These are phyloP conservation scores for Catalaphyllia jardinei DNA, from an alignment of 64 coral and sea anemone species.

Conservation along the genomic window DNA sequence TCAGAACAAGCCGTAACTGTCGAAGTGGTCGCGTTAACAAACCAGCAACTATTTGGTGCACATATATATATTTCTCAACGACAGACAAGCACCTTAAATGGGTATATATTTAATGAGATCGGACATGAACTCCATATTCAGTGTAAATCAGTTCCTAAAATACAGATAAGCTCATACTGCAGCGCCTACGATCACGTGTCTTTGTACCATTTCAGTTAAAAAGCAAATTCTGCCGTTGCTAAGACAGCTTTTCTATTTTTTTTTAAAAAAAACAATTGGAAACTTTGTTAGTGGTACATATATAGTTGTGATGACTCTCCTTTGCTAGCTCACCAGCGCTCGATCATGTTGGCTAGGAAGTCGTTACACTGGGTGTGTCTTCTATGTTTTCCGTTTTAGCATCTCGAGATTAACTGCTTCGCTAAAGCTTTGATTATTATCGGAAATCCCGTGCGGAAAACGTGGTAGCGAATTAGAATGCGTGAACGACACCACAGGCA, in stretches of 20 bases:
- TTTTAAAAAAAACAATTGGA: background rate
- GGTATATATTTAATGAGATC: conserved; percentile 32
- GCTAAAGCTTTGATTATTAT: conserved; percentile 4
- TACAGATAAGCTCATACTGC: background rate
- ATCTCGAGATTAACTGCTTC: background rate
- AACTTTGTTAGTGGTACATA: background rate
- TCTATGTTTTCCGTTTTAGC: conserved; percentile 14
- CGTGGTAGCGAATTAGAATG: background rate
- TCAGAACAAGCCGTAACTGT: background rate
- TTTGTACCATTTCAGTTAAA: background rate
- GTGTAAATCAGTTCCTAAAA: conserved; percentile 1
- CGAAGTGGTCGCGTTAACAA: background rate
- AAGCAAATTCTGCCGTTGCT: background rate
- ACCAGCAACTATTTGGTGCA: background rate
- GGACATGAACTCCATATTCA: background rate
- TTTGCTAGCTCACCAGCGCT: background rate
- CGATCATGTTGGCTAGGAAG: conserved; percentile 28
- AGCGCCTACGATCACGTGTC: background rate
- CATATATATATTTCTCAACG: background rate
- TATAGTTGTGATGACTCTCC: background rate
- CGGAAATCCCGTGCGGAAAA: background rate
- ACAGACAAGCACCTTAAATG: background rate
- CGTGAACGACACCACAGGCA: background rate
- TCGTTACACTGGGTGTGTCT: conserved; percentile 11
- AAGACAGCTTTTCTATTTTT: background rate